Percentiles rank a stretch among this genome's conserved stretches.
phyloP scores from a whole-genome alignment of 2,113 vertebrate species.

The Vombatus ursinus region DNA sequence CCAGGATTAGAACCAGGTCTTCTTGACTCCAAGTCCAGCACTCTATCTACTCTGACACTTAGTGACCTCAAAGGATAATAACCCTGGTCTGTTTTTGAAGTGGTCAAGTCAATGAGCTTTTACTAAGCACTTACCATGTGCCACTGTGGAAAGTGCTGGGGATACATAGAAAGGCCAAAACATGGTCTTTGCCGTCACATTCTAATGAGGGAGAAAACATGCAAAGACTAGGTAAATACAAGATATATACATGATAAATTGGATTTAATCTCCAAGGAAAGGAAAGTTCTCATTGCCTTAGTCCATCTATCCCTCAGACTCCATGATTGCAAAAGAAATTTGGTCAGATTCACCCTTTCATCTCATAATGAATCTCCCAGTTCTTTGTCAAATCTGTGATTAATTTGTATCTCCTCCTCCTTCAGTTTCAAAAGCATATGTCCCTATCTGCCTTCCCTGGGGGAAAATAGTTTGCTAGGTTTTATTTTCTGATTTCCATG shows the following conservation, averaged over 20 bases:
- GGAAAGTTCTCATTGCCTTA: background rate
- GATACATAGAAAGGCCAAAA: background rate
- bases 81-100: background rate
- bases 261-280: background rate
- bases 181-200: background rate
- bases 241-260: background rate
- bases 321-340: background rate
- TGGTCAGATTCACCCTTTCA: rapidly evolving
- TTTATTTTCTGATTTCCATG: background rate
- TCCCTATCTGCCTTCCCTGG: background rate
- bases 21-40: background rate
- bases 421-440: background rate
- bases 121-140: background rate
- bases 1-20: background rate
- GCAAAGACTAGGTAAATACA: background rate
- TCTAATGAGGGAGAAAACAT: background rate
- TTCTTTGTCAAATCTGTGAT: background rate
- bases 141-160: background rate
- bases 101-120: background rate
- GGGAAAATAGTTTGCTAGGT: background rate
- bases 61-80: background rate
- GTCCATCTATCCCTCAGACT: background rate
- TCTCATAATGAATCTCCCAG: background rate
- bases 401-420: background rate
- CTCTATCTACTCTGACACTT: background rate